Evolutionary conservation across 2,113 vertebrate genomes (phyloP).

Genomic region (Nymphicus hollandicus): DNA sequence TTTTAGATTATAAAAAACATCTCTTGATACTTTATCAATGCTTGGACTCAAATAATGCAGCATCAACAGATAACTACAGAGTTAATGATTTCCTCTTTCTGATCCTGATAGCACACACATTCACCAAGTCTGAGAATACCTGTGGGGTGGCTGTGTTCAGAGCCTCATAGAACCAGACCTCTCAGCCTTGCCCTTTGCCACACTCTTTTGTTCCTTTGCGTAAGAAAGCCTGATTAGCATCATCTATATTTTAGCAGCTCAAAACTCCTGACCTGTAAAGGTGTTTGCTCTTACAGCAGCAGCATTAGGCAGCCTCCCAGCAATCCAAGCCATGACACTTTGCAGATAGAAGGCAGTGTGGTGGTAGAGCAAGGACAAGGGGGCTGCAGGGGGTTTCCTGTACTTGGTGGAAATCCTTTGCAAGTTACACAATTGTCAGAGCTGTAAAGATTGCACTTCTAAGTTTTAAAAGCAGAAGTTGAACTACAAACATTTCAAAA

Average conservation of each 20-base stretch:
- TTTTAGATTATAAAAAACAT: background rate
- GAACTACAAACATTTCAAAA: conserved; percentile 65
- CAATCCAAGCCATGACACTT: background rate
- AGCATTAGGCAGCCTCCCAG: background rate
- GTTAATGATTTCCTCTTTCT: background rate
- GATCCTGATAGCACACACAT: background rate
- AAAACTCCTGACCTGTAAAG: background rate
- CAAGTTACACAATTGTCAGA: background rate
- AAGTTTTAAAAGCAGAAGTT: conserved; percentile 41
- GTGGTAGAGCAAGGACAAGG: background rate
- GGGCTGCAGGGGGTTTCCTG: background rate
- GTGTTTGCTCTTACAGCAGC: background rate
- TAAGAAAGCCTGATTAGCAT: background rate
- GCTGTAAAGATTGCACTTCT: background rate
- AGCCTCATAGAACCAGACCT: background rate
- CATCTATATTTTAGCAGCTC: rapidly evolving
- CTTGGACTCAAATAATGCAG: background rate
- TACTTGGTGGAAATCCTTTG: background rate
- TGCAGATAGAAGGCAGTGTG: background rate
- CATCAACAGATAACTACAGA: background rate
- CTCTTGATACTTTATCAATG: background rate
- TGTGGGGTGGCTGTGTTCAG: background rate
- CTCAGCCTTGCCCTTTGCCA: background rate
- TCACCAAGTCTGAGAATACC: background rate
- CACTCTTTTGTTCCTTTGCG: background rate